Evolutionary conservation across 2,888 invertebrate genomes (phyloP), one percentile per base, ranked within the genome.

Genomic region (Xylocampa areola): DNA sequence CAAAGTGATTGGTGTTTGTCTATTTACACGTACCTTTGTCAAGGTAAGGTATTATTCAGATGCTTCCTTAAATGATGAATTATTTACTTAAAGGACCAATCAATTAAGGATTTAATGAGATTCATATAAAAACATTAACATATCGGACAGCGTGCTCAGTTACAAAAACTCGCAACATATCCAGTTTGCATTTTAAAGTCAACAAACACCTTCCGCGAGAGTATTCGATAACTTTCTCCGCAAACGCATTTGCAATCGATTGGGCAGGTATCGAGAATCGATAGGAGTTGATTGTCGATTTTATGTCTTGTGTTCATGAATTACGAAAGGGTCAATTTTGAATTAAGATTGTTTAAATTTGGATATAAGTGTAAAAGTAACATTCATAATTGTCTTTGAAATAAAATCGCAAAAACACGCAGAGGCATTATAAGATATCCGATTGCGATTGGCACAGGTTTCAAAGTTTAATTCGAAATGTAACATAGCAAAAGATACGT

Each of bases 171-270:
- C 51, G 79, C 66, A 77, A 40, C 47, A 41, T 53, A 49, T 65
- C 54, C 37, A 64, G 54, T 64, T 62, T 23, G 44, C 37, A 59
- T 69, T 66, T 74, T 70, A 71, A 53, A 59, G 69, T 62, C 70
- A 67, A 63, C 68, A 66, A 67, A 63, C 68, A 66, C 67, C 72
- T 73, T 72, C 58, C 58, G 61, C 61, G 60, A 64, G 68, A 67
- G 53, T 70, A 65, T 61, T 68, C 71, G 67, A 73, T 77, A 73
- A 81, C 86, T 86, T 85, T 86, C 85, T 80, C 86, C 73, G 63
- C 70, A 76, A 81, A 82, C 75, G 79, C 79, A 80, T 73, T 81
- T 79, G 73, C 75, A 80, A 79, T 74, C 69, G 69, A 76, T 76
- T 62, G 69, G 63, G 60, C 73, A 73, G 73, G 54, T 44, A 70